These are phyloP conservation scores for Chalcis sispes DNA, from an alignment of 2,888 invertebrate species.

Conservation along the genomic window DNA sequence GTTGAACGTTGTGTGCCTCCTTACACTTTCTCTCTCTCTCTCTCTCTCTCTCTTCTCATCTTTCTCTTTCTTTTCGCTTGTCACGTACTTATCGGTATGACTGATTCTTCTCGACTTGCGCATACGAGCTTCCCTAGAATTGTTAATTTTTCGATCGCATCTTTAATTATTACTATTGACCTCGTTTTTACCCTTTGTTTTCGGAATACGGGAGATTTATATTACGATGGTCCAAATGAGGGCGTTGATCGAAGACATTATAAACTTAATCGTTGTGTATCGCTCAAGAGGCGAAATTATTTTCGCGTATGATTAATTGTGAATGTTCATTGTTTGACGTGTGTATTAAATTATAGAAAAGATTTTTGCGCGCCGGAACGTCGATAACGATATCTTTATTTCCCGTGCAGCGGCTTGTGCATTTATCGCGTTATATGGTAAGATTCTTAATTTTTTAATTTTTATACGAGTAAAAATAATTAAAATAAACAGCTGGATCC, in stretches of 20 bases:
- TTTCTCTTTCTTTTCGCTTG: constrained; percentile 15
- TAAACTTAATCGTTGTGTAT: constrained; percentile 28
- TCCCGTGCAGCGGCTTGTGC: not conserved
- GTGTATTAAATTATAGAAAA: not conserved
- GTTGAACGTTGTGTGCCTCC: constrained; percentile 26
- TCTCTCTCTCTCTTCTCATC: not conserved
- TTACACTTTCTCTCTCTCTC: not conserved
- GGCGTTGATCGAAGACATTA: constrained; percentile 2
- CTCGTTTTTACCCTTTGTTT: constrained; percentile 52
- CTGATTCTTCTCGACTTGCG: constrained; percentile 18
- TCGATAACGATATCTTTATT: not conserved
- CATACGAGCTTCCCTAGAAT: not conserved
- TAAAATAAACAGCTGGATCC: constrained; percentile 23
- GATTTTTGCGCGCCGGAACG: not conserved
- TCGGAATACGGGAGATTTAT: not conserved
- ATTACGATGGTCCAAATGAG: no score
- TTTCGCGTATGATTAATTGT: constrained; percentile 37
- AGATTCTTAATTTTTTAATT: constrained; percentile 17
- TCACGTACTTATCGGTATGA: constrained; percentile 39
- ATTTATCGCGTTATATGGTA: not conserved
- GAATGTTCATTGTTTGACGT: constrained; percentile 15
- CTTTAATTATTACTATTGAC: constrained; percentile 55
- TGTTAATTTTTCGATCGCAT: constrained; percentile 28
- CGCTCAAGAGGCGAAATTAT: constrained; percentile 31
- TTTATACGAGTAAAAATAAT: constrained; percentile 26